These are phyloP conservation scores for Austrofundulus limnaeus DNA, from an alignment of 2,113 vertebrate genomes.

Conservation along the genomic window DNA sequence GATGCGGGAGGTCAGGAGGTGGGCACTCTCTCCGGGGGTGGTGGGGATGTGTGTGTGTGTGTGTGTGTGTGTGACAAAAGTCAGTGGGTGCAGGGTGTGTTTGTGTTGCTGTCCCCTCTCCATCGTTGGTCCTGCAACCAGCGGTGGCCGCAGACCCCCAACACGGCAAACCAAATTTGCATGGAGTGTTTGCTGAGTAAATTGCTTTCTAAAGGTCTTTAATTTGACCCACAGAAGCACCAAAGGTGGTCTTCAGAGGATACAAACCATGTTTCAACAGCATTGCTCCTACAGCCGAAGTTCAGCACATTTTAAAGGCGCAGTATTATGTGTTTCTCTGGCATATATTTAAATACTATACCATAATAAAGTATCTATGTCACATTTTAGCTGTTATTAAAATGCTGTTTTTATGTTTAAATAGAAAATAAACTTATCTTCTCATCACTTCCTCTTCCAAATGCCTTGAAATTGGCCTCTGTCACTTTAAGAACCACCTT, in stretches of 20 bases:
- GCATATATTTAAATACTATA: no score
- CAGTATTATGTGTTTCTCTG: no score
- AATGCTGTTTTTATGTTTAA: no score
- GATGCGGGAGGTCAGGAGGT: constrained; percentile 74
- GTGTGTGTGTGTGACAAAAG: constrained; percentile 32
- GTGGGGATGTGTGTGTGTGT: neutral
- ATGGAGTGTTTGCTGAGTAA: constrained; percentile 73
- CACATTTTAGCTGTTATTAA: no score
- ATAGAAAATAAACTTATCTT: no score
- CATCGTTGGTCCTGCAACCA: constrained; percentile 36
- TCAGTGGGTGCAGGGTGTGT: constrained; percentile 55
- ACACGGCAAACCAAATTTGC: constrained; percentile 65
- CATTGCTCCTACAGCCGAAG: constrained; percentile 15
- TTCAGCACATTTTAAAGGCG: constrained; percentile 21
- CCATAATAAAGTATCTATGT: no score
- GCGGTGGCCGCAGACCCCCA: constrained; percentile 46
- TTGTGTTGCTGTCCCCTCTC: constrained; percentile 40
- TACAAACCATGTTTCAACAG: no score
- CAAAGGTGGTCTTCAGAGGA: constrained; percentile 39
- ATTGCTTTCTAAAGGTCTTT: constrained; percentile 52
- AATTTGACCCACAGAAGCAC: constrained; percentile 53
- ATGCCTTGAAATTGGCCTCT: no score
- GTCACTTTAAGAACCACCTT: no score
- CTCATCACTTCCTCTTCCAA: no score
- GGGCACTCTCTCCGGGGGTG: constrained; percentile 55